A percentile compares a stretch with the other conserved stretches of the same genome.
These are phyloP conservation scores for Cryptosula pallasiana DNA, from an alignment of 2,888 invertebrate species.

Conservation along the genomic window DNA sequence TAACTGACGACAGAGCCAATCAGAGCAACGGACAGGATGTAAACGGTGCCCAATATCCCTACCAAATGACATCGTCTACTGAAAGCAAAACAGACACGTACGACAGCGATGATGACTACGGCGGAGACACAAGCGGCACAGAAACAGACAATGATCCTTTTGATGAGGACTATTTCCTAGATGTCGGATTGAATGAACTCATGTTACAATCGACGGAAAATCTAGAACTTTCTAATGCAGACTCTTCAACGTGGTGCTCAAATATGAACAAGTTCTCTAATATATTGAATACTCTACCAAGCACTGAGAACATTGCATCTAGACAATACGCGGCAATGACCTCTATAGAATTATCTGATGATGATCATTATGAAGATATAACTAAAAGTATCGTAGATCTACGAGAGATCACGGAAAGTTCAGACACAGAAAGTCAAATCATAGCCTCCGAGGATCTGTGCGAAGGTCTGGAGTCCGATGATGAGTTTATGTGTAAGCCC, in stretches of 20 bases:
- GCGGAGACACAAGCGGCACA: constrained; percentile 3
- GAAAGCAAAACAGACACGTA: background rate
- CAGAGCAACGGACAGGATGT: background rate
- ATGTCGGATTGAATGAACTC: constrained; percentile 18
- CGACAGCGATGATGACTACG: constrained; percentile 19
- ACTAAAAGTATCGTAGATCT: constrained; percentile 17
- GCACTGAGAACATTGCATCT: background rate
- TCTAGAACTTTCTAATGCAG: background rate
- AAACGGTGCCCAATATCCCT: background rate
- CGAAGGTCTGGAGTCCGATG: constrained; percentile 23
- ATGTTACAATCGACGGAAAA: constrained; percentile 23
- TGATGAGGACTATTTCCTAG: constrained; percentile 24
- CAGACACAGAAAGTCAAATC: constrained; percentile 25
- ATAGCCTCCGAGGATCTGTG: background rate
- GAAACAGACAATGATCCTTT: constrained; percentile 17
- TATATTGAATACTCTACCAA: constrained; percentile 20
- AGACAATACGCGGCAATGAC: background rate
- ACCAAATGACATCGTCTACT: background rate
- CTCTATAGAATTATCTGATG: background rate
- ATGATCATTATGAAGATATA: constrained; percentile 18
- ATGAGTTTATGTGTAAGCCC: constrained; percentile 23
- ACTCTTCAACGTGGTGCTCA: constrained; percentile 23
- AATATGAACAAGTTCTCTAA: constrained; percentile 23
- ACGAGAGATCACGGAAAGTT: constrained; percentile 6
- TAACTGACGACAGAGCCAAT: constrained; percentile 7